These are phyloP conservation scores for Pimpla rufipes DNA, from an alignment of 2,888 invertebrate genomes.

Conservation along the genomic window DNA sequence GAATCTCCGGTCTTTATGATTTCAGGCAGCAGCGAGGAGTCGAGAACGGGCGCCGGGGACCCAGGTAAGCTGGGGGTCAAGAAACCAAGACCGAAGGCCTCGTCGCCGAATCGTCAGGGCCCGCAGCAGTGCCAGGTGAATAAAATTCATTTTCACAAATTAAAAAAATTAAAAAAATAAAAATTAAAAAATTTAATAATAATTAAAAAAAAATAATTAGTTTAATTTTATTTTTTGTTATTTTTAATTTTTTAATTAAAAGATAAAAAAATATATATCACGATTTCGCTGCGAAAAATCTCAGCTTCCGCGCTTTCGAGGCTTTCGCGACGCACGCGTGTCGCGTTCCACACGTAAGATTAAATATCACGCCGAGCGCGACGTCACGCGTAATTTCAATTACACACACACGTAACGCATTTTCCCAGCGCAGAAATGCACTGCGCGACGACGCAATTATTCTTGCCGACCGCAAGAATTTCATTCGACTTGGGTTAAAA, in stretches of 20 bases:
- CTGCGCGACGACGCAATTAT: conserved; percentile 7
- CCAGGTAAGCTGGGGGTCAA: conserved; percentile 88
- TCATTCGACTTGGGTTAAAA: conserved; percentile 13
- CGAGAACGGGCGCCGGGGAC: conserved; percentile 85
- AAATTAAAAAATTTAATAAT: no score
- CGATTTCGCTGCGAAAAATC: no score
- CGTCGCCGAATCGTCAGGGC: conserved; percentile 95
- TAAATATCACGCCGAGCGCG: not conserved
- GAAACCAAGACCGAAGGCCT: conserved; percentile 93
- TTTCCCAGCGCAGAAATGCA: not conserved
- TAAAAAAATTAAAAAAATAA: not conserved
- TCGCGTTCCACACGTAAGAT: not conserved
- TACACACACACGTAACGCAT: not conserved
- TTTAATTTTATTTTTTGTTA: not conserved
- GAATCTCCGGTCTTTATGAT: conserved; percentile 68
- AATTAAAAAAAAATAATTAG: no score
- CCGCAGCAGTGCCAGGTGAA: conserved; percentile 96
- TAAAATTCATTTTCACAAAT: conserved; percentile 16
- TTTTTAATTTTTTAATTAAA: no score
- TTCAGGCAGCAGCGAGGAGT: conserved; percentile 87
- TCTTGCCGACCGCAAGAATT: conserved; percentile 48
- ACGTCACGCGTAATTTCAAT: not conserved
- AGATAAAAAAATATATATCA: no score
- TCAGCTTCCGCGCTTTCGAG: no score
- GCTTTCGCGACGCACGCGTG: not conserved